These are phyloP conservation scores for Syrista parreyssii DNA, from an alignment of 2,888 invertebrate species.

Conservation along the genomic window DNA sequence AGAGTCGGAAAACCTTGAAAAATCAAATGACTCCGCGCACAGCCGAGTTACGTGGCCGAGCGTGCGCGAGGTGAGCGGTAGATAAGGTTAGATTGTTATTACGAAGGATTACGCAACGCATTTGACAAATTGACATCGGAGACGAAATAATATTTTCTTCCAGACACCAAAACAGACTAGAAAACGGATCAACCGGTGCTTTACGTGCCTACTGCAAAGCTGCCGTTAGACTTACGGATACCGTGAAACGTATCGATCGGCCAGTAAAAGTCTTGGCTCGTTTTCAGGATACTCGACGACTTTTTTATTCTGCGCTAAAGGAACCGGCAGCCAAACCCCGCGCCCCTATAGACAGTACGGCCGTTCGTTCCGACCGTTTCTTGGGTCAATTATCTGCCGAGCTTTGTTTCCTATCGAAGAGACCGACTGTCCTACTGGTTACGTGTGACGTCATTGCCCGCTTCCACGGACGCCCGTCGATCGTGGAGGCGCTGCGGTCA, in stretches of 20 bases:
- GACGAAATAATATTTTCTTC: not conserved
- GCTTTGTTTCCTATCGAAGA: not conserved
- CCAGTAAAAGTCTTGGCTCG: not conserved
- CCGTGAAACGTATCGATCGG: not conserved
- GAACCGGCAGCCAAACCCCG: not conserved
- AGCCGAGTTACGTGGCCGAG: not conserved
- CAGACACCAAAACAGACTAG: too few relatives aligned
- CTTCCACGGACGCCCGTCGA: too few relatives aligned
- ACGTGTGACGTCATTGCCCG: not conserved
- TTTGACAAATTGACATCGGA: not conserved
- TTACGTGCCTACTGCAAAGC: not conserved
- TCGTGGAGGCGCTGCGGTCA: too few relatives aligned
- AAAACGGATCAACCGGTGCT: too few relatives aligned
- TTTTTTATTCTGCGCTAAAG: not conserved
- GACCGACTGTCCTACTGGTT: not conserved
- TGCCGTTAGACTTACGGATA: not conserved
- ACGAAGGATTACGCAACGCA: not conserved
- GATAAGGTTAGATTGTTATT: not conserved
- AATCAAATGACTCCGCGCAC: not conserved
- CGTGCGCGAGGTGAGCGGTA: too few relatives aligned
- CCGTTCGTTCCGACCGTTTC: not conserved
- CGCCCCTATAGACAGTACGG: not conserved
- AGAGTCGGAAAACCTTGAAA: not conserved
- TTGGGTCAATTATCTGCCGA: not conserved
- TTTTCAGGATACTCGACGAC: not conserved